These are phyloP conservation scores for Thamnaconus septentrionalis DNA, from an alignment of 2,113 vertebrate species.

Conservation along the genomic window DNA sequence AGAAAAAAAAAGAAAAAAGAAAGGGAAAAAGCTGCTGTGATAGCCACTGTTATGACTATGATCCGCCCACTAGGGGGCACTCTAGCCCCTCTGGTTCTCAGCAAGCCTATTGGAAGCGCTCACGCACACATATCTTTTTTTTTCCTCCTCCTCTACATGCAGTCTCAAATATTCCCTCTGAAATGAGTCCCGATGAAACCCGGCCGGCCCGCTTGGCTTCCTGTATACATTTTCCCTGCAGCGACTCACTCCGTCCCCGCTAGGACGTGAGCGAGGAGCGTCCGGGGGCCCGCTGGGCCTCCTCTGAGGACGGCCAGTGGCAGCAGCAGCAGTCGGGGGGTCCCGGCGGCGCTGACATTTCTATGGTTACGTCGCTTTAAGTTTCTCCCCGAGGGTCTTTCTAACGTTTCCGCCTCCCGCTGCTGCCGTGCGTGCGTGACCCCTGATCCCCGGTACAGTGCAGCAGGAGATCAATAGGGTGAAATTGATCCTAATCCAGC, in stretches of 20 bases:
- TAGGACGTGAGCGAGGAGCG: constrained; percentile 58
- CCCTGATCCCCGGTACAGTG: constrained; percentile 54
- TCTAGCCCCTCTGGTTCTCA: constrained; percentile 25
- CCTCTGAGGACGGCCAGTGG: constrained; percentile 27
- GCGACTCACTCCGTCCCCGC: constrained; percentile 38
- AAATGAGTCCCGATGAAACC: constrained; percentile 46
- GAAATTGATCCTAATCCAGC: constrained; percentile 49
- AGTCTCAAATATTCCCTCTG: constrained; percentile 32
- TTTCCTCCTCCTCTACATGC: not conserved
- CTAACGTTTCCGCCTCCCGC: constrained; percentile 49
- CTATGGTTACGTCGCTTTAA: constrained; percentile 50
- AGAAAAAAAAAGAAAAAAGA: not conserved
- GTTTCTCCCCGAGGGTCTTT: constrained; percentile 53
- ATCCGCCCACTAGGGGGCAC: constrained; percentile 57
- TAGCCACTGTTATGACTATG: not conserved
- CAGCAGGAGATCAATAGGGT: constrained; percentile 51
- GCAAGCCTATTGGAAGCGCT: not conserved
- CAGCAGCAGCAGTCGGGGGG: constrained; percentile 28
- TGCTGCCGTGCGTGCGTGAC: constrained; percentile 34
- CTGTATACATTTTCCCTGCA: constrained; percentile 44
- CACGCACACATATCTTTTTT: not conserved
- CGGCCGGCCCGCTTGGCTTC: constrained; percentile 29
- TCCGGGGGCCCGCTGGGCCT: constrained; percentile 54
- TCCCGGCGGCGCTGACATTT: constrained; percentile 57
- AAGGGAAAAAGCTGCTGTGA: constrained; percentile 1